Evolutionary conservation across 1,140 invertebrate genomes (phyloP), one percentile per base, ranked within the genome.

Genomic region (Anastatus disparis): DNA sequence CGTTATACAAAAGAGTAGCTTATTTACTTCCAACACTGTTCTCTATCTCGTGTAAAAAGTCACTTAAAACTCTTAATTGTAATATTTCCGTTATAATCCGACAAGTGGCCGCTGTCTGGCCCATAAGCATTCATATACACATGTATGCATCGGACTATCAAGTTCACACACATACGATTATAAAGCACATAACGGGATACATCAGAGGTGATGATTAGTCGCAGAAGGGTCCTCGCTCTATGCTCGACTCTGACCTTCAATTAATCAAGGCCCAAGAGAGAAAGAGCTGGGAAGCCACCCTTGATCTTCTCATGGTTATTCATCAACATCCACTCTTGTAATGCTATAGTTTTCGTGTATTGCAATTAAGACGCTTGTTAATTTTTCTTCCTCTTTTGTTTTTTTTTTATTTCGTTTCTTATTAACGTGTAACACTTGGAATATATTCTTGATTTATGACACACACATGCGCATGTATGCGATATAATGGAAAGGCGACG

Each of bases 221-320:
- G n/a, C 4, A 13, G 50, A 15, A 46, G 63, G 48, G 15, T 42
- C 50, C 29, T 10, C 29, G 13, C 26, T 31, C 59, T 27, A 53
- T 64, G 20, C 65, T 68, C 46, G 66, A 61, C 66, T 69, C 29
- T 70, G 67, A 63, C 67, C 67, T 70, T 70, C 35, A 24, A 44
- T 55, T 46, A 31, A 70, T 55, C 58, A 62, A 63, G 50, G 38
- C 27, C 38, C 31, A n/a, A n/a, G n/a, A n/a, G n/a, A n/a, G n/a
- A n/a, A n/a, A n/a, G n/a, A n/a, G 12, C 8, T 8, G 12, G 3
- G 6, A 13, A 26, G 10, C 50, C n/a, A 56, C 64, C 50, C 63
- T 55, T 35, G 63, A 65, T 48, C 63, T 65, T n/a, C 50, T 50
- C 24, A 20, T 35, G 38, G 10, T 17, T 15, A n/a, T n/a, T n/a